Percentiles rank a stretch among this genome's conserved stretches.
These are phyloP conservation scores for Drosophila affinis DNA, from an alignment of 2,888 invertebrate genomes.

Conservation along the genomic window DNA sequence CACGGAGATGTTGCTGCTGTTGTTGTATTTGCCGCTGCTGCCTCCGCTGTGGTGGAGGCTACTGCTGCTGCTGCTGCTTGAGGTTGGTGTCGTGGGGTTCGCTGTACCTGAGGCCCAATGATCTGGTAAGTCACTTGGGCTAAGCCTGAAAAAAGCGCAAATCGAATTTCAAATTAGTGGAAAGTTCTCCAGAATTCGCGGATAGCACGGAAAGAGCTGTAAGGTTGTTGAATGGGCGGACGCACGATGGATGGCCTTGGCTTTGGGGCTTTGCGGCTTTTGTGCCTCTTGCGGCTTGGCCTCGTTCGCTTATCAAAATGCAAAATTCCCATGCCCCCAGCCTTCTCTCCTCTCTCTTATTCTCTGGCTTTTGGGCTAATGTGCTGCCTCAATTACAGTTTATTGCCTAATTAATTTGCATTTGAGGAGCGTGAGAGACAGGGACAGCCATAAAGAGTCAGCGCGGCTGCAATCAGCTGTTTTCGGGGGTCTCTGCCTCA, in stretches of 20 bases:
- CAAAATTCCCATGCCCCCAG: constrained; percentile 17
- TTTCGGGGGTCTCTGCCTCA: constrained; percentile 4
- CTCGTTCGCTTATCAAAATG: constrained; percentile 30
- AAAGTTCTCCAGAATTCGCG: background rate
- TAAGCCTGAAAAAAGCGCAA: constrained; percentile 88
- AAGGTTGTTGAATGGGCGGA: background rate
- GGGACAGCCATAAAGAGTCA: background rate
- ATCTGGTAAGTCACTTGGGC: constrained; percentile 93
- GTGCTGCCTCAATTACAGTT: constrained; percentile 52
- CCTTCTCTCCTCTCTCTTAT: constrained; percentile 3
- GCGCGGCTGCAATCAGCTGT: constrained; percentile 18
- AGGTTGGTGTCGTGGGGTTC: constrained; percentile 58
- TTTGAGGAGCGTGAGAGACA: constrained; percentile 19
- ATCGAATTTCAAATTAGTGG: constrained; percentile 17
- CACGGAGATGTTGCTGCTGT: constrained; percentile 60
- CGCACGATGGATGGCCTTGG: background rate
- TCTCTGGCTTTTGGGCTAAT: constrained; percentile 38
- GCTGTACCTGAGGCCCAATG: constrained; percentile 82
- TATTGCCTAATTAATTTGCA: constrained; percentile 48
- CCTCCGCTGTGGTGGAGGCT: constrained; percentile 41
- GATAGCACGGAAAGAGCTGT: background rate
- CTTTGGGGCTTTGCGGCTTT: constrained; percentile 3
- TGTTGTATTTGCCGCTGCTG: constrained; percentile 50
- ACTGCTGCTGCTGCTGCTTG: constrained; percentile 46
- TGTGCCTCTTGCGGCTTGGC: constrained; percentile 7